Conservation (phyloP, 2,113 vertebrate genomes). For the Sinocyclocheilus anophthalmus region DNA sequence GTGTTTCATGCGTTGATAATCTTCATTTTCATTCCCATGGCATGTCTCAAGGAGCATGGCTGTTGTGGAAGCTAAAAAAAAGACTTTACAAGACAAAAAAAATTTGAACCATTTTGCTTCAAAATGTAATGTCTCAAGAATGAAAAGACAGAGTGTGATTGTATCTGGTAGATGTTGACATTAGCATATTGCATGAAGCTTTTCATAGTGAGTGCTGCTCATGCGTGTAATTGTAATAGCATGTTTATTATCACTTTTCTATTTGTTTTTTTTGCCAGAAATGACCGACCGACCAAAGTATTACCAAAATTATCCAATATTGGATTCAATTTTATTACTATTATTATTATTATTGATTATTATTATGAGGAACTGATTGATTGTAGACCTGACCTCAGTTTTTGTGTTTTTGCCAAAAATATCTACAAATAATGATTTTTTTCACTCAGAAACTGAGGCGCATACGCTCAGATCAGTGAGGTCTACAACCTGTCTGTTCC, state of each 20-base stretch:
- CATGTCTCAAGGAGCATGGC: conserved; percentile 18
- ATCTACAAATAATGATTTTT: too few relatives aligned
- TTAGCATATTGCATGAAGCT: conserved; percentile 11
- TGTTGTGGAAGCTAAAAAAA: neutral
- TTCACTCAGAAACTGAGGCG: too few relatives aligned
- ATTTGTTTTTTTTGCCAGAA: too few relatives aligned
- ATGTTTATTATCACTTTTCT: neutral
- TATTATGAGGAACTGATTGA: too few relatives aligned
- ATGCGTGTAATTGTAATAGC: conserved; percentile 36
- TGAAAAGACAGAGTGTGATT: neutral
- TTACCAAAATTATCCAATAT: too few relatives aligned
- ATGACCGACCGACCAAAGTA: too few relatives aligned
- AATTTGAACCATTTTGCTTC: neutral
- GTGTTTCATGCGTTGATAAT: conserved; percentile 62
- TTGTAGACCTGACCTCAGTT: too few relatives aligned
- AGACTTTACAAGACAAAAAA: neutral
- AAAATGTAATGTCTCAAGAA: neutral
- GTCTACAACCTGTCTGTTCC: too few relatives aligned
- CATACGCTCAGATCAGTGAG: too few relatives aligned
- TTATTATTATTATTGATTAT: too few relatives aligned
- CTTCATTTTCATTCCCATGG: conserved; percentile 50
- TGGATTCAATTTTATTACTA: too few relatives aligned
- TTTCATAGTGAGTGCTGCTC: conserved; percentile 8
- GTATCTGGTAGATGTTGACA: neutral
- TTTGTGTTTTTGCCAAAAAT: too few relatives aligned